Evolutionary conservation across 2,113 vertebrate genomes (phyloP).

Genomic region (Erinaceus europaeus): DNA sequence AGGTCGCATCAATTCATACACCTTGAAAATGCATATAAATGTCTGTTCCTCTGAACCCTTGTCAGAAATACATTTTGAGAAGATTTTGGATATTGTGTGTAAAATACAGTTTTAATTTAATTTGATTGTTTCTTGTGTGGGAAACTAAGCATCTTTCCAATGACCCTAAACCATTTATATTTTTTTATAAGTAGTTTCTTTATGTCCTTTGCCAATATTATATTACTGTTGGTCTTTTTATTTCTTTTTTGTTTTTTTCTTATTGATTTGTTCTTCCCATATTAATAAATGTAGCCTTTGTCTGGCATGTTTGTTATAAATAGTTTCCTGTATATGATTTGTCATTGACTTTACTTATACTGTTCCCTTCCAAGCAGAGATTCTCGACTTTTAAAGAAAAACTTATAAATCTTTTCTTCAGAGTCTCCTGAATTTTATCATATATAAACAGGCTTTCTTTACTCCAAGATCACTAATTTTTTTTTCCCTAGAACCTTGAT

Average conservation of each 20-base stretch:
- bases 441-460: slow-evolving; percentile 11
- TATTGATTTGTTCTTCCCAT: slow-evolving; percentile 17
- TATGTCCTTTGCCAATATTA: background rate
- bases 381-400: slow-evolving; percentile 10
- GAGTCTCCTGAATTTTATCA: slow-evolving; percentile 8
- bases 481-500: slow-evolving; percentile 25
- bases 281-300: slow-evolving; percentile 16
- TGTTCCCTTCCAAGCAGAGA: background rate
- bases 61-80: slow-evolving; percentile 16
- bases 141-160: background rate
- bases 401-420: slow-evolving; percentile 28
- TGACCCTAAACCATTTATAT: background rate
- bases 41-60: background rate
- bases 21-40: background rate
- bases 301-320: slow-evolving; percentile 38
- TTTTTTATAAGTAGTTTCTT: background rate
- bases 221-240: background rate
- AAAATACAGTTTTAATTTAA: slow-evolving; percentile 22
- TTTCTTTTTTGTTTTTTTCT: background rate
- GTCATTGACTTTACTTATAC: slow-evolving; percentile 1
- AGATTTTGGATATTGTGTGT: background rate
- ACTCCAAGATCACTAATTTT: slow-evolving; percentile 6
- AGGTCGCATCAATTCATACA: background rate
- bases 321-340: slow-evolving; percentile 8
- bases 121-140: background rate